These are phyloP conservation scores for Brachionus paranguensis DNA, from an alignment of 1,140 invertebrate species.

Conservation along the genomic window DNA sequence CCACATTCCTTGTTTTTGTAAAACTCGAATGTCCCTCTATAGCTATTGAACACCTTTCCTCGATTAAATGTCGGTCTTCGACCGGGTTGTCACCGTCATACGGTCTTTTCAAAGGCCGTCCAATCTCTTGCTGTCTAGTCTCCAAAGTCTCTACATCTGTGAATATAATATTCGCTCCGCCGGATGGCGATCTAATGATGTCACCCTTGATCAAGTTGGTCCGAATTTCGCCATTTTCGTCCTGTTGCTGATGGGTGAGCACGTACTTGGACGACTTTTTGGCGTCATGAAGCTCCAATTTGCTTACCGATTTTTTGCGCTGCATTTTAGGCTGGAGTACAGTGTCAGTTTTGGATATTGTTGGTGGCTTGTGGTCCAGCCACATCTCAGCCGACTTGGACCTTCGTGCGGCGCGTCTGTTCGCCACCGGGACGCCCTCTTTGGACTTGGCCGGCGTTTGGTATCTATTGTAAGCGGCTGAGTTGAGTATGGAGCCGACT, in stretches of 20 bases:
- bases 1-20: background rate
- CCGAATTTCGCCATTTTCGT: constrained; percentile 81
- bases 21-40: constrained; percentile 39
- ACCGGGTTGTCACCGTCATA: background rate
- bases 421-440: constrained; percentile 12
- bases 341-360: constrained; percentile 52
- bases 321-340: constrained; percentile 24
- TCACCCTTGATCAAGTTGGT: constrained; percentile 75
- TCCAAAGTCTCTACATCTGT: constrained; percentile 36
- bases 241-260: constrained; percentile 79
- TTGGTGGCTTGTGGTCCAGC: constrained; percentile 78
- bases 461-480: constrained; percentile 5
- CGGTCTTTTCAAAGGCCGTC: background rate
- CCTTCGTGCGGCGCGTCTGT: constrained; percentile 55
- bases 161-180: constrained; percentile 40
- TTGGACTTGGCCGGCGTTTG: background rate
- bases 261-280: constrained; percentile 72
- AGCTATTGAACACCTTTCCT: constrained; percentile 39
- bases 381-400: constrained; percentile 73
- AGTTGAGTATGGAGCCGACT: constrained; percentile 3
- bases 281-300: constrained; percentile 6
- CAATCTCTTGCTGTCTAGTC: background rate
- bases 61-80: background rate
- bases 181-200: background rate
- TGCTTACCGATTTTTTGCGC: constrained; percentile 20